phyloP scores from a whole-genome alignment of 2,113 vertebrate species.

The Xenopus laevis region DNA sequence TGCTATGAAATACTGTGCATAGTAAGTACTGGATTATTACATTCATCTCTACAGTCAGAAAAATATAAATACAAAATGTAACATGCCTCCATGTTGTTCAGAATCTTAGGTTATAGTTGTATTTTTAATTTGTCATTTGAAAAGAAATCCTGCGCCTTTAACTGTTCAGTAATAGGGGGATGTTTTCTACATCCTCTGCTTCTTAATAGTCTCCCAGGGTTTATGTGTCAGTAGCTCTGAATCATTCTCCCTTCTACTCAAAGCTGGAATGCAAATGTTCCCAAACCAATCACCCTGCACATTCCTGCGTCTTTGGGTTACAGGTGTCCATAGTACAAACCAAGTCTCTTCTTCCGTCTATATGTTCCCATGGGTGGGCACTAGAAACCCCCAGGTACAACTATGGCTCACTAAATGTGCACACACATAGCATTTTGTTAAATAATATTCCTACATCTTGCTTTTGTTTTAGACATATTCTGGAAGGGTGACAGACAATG shows the following conservation, averaged over 20 bases:
- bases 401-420: not conserved
- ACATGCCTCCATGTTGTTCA: not conserved
- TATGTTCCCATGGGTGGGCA: not conserved
- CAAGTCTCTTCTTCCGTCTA: not conserved
- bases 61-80: no score
- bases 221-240: not conserved
- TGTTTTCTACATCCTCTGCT: not conserved
- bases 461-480: slow-evolving; percentile 12
- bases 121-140: not conserved
- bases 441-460: slow-evolving; percentile 9
- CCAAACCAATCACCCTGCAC: slow-evolving; percentile 10
- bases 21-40: no score
- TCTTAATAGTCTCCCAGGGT: not conserved
- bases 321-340: slow-evolving; percentile 17
- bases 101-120: not conserved
- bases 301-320: slow-evolving; percentile 1
- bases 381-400: not conserved
- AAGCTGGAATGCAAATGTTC: slow-evolving; percentile 5
- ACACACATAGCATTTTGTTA: not conserved
- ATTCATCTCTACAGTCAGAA: no score
- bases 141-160: not conserved
- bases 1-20: no score
- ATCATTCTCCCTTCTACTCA: slow-evolving; percentile 5
- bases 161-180: not conserved
- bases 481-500: slow-evolving; percentile 10